Evolutionary conservation across 2,888 invertebrate genomes (phyloP).

Genomic region (Eurytoma adleriae): DNA sequence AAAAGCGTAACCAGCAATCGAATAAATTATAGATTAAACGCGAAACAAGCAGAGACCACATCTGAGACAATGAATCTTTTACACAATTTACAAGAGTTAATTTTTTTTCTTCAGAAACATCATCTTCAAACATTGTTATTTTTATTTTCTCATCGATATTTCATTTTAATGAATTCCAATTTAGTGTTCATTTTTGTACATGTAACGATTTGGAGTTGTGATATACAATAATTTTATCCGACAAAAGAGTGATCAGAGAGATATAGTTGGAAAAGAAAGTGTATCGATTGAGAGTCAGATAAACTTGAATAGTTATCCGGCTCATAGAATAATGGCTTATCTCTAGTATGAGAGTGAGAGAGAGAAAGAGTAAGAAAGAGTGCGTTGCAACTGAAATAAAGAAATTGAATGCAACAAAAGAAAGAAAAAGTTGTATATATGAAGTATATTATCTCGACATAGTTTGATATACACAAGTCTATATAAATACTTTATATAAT

Average conservation of each 20-base stretch:
- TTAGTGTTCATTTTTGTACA: slow-evolving; percentile 69
- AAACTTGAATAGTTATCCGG: slow-evolving; percentile 41
- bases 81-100: slow-evolving; percentile 56
- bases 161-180: slow-evolving; percentile 68
- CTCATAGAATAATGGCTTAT: slow-evolving; percentile 40
- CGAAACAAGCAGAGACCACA: slow-evolving; percentile 55
- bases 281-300: slow-evolving; percentile 43
- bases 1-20: slow-evolving; percentile 52
- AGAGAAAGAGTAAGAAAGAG: slow-evolving; percentile 34
- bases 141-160: slow-evolving; percentile 60
- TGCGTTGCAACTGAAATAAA: slow-evolving; percentile 66
- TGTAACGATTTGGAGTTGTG: slow-evolving; percentile 62
- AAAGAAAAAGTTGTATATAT: slow-evolving; percentile 71
- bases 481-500: slow-evolving; percentile 75
- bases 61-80: slow-evolving; percentile 54
- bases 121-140: slow-evolving; percentile 45
- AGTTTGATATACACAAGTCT: slow-evolving; percentile 74
- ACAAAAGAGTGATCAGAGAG: slow-evolving; percentile 51
- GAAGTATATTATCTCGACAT: slow-evolving; percentile 69
- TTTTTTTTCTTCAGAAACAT: slow-evolving; percentile 53
- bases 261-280: slow-evolving; percentile 55
- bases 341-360: slow-evolving; percentile 34
- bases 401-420: slow-evolving; percentile 59
- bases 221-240: slow-evolving; percentile 62
- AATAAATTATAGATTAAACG: slow-evolving; percentile 40